Percentiles rank a stretch among this genome's conserved stretches.
Evolutionary conservation across 2,888 invertebrate species (phyloP).

Genomic region (Encarsia formosa): DNA sequence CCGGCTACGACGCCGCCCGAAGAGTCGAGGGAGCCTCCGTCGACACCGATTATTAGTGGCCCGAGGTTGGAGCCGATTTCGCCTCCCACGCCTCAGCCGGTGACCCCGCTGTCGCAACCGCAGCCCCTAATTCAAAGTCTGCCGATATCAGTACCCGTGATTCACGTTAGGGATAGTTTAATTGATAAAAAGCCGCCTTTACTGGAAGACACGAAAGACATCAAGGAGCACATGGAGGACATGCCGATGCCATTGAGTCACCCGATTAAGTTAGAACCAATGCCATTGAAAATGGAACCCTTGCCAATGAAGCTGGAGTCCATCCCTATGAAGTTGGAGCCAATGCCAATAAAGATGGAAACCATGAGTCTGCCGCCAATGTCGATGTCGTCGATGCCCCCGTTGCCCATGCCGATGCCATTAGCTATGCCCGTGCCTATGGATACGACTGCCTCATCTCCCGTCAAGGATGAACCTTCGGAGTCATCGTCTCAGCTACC

Average conservation of each 20-base stretch:
- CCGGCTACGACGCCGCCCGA: constrained; percentile 39
- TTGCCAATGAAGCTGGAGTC: constrained; percentile 26
- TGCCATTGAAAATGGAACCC: constrained; percentile 38
- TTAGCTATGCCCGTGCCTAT: constrained; percentile 25
- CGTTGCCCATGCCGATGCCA: constrained; percentile 32
- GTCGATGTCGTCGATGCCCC: constrained; percentile 30
- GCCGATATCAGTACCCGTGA: constrained; percentile 48
- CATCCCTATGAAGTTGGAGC: constrained; percentile 36
- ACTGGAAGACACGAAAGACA: constrained; percentile 38
- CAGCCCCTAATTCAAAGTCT: constrained; percentile 41
- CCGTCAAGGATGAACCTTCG: constrained; percentile 34
- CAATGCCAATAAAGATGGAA: constrained; percentile 10
- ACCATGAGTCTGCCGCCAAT: constrained; percentile 22
- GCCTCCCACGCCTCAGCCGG: neutral
- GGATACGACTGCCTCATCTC: constrained; percentile 28
- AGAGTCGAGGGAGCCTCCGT: constrained; percentile 37
- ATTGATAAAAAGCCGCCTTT: constrained; percentile 43
- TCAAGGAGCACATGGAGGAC: constrained; percentile 39
- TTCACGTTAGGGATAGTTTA: constrained; percentile 37
- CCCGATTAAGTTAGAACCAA: constrained; percentile 44
- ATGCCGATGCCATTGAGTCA: constrained; percentile 38
- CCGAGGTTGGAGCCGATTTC: constrained; percentile 31
- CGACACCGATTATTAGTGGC: constrained; percentile 39
- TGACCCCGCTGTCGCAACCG: constrained; percentile 32
- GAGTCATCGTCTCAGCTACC: constrained; percentile 38